Evolutionary conservation across 2,888 invertebrate genomes (phyloP).

Genomic region (Lepidocyrtoides sp.): DNA sequence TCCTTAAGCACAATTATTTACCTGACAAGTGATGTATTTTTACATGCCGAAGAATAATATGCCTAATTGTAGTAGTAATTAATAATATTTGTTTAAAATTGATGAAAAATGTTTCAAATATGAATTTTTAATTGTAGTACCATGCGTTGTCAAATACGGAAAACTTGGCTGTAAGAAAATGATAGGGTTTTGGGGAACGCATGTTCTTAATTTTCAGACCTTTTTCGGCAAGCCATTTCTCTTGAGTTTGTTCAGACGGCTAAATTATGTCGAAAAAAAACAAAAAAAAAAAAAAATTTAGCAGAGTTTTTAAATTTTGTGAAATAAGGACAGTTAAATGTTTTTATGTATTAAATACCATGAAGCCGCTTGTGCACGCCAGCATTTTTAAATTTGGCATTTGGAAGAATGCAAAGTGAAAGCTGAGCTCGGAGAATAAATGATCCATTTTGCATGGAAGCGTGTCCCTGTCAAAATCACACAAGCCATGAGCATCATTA

Average conservation of each 20-base stretch:
- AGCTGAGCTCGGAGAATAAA: conserved; percentile 2
- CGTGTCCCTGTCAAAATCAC: conserved; percentile 44
- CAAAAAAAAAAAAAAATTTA: not conserved
- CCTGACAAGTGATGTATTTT: too few species aligned
- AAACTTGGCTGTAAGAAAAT: conserved; percentile 37
- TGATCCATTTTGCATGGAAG: not conserved
- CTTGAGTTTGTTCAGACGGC: conserved; percentile 21
- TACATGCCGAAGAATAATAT: too few species aligned
- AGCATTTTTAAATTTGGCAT: conserved; percentile 8
- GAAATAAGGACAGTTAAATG: not conserved
- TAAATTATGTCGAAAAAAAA: not conserved
- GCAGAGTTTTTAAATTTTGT: not conserved
- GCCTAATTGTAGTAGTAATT: too few species aligned
- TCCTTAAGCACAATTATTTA: too few species aligned
- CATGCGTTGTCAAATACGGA: conserved; percentile 28
- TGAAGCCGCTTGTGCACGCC: conserved; percentile 20
- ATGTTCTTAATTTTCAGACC: conserved; percentile 24
- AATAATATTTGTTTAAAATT: too few species aligned
- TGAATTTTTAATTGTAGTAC: not conserved
- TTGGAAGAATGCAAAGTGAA: conserved; percentile 29
- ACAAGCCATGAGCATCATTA: not conserved
- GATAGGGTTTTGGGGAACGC: conserved; percentile 26
- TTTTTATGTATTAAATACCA: conserved; percentile 20
- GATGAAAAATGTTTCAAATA: too few species aligned
- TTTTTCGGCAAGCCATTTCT: conserved; percentile 14